Conservation (phyloP, 1,140 invertebrate species). For the Apis mellifera region Amel_HAv3.1 CM009942.2:6379501-6380000, state of each 20-base stretch:
- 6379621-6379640: slow-evolving; percentile 16
- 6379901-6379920: neutral
- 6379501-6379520: slow-evolving; percentile 3
- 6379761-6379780: neutral
- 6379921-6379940: neutral
- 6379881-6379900: neutral
- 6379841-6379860: neutral
- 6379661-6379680: neutral
- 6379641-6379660: neutral
- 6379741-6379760: slow-evolving; percentile 23
- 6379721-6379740: slow-evolving; percentile 20
- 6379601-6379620: slow-evolving; percentile 30
- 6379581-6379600: slow-evolving; percentile 14
- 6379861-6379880: neutral
- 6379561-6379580: slow-evolving; percentile 6
- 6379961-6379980: no score
- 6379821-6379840: neutral
- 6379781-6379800: neutral
- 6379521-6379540: neutral
- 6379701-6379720: slow-evolving; percentile 13
- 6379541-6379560: slow-evolving; percentile 10
- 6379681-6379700: neutral
- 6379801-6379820: neutral
- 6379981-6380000: neutral
- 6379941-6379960: no score